A percentile compares a stretch with the other conserved stretches of the same genome.
phyloP scores from a whole-genome alignment of 2,113 vertebrate species.

The Alligator sinensis region DNA sequence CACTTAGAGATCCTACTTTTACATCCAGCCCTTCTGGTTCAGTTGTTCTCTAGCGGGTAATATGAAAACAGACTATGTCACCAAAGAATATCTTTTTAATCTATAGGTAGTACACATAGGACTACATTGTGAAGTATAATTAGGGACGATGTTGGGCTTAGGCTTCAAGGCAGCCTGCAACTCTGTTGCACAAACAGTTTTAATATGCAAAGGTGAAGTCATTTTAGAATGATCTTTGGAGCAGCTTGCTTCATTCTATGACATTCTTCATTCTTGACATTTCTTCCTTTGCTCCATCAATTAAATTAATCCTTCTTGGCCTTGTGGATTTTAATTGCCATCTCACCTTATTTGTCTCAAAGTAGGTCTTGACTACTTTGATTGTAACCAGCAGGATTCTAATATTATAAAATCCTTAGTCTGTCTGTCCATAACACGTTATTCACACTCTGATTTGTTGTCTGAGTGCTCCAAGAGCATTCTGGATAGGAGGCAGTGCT shows the following conservation, averaged over 20 bases:
- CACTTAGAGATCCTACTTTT: neutral
- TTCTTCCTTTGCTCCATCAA: neutral
- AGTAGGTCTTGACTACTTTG: neutral
- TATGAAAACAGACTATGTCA: neutral
- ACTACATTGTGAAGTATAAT: neutral
- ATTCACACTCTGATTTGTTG: neutral
- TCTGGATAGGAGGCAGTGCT: too few relatives aligned
- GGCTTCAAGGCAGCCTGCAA: neutral
- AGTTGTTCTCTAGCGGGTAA: neutral
- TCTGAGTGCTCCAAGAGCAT: neutral
- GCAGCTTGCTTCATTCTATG: neutral
- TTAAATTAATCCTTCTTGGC: neutral
- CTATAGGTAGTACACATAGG: neutral
- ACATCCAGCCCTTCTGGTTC: neutral
- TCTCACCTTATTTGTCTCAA: neutral
- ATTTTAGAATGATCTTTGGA: neutral
- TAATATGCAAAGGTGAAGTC: neutral
- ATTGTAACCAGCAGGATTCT: neutral
- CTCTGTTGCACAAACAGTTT: neutral
- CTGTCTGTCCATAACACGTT: too few relatives aligned
- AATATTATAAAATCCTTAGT: neutral
- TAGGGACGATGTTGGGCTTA: neutral
- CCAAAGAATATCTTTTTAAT: neutral
- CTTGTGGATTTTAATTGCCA: neutral
- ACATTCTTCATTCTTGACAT: neutral